phyloP scores from a whole-genome alignment of 1,140 invertebrate species.

The Meloidogyne chitwoodi region DNA sequence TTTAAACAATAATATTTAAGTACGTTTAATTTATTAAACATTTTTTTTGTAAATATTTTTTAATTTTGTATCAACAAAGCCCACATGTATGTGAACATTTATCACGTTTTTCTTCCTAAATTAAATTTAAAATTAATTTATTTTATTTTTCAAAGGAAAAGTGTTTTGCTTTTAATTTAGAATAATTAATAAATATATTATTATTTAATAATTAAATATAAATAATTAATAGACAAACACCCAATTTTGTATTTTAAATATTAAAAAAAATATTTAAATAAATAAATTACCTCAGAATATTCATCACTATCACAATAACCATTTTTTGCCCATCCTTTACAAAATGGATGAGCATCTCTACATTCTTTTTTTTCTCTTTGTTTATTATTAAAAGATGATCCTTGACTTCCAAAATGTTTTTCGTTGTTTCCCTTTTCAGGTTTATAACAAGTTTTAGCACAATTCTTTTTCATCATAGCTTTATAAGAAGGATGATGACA shows the following conservation, averaged over 20 bases:
- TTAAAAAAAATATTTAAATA: not conserved
- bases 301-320: slow-evolving; percentile 44
- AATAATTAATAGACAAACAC: too few species aligned
- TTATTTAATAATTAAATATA: too few species aligned
- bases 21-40: too few species aligned
- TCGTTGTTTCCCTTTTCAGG: slow-evolving; percentile 11
- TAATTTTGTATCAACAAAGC: slow-evolving; percentile 25
- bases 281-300: slow-evolving; percentile 26
- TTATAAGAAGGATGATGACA: slow-evolving; percentile 41
- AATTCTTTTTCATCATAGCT: slow-evolving; percentile 45
- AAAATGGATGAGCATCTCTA: slow-evolving; percentile 37
- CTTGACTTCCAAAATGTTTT: slow-evolving; percentile 9
- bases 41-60: too few species aligned
- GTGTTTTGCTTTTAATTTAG: too few species aligned
- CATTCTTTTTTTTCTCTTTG: slow-evolving; percentile 27
- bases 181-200: too few species aligned
- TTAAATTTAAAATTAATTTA: too few species aligned
- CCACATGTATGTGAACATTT: slow-evolving; percentile 44
- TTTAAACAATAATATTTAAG: too few species aligned
- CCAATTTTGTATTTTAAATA: too few species aligned
- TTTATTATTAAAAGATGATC: not conserved
- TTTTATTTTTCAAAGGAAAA: too few species aligned
- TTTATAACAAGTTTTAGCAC: slow-evolving; percentile 40
- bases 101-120: slow-evolving; percentile 35
- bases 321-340: slow-evolving; percentile 39